phyloP scores from a whole-genome alignment of 2,888 invertebrate species.

The Nomada lathburiana region DNA sequence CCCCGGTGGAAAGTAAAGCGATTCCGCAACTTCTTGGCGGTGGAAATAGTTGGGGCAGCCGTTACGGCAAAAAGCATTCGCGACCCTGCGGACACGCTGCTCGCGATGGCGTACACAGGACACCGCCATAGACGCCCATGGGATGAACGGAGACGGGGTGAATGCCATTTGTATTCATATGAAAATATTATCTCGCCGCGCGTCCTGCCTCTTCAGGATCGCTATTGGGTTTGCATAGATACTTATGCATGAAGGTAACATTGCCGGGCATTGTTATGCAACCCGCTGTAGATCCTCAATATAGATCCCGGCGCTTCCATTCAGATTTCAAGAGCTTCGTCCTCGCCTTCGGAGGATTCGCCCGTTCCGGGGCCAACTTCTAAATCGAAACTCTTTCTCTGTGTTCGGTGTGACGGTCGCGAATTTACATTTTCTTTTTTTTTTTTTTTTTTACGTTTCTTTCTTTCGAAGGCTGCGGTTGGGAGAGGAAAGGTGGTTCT shows the following conservation, averaged over 20 bases:
- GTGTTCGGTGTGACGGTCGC: background rate
- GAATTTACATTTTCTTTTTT: slow-evolving; percentile 47
- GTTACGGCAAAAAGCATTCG: slow-evolving; percentile 71
- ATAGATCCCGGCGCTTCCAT: slow-evolving; percentile 74
- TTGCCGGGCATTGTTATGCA: slow-evolving; percentile 79
- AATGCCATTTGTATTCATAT: slow-evolving; percentile 78
- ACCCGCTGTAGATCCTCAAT: slow-evolving; percentile 76
- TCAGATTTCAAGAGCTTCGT: slow-evolving; percentile 72
- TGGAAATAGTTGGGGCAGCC: slow-evolving; percentile 68
- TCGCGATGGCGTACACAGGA: slow-evolving; percentile 32
- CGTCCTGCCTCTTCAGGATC: slow-evolving; percentile 74
- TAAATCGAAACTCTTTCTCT: slow-evolving; percentile 52
- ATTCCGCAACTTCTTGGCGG: slow-evolving; percentile 66
- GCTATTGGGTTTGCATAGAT: slow-evolving; percentile 80
- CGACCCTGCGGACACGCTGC: slow-evolving; percentile 49
- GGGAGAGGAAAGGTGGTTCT: no score
- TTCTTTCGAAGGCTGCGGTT: no score
- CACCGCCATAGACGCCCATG: slow-evolving; percentile 12
- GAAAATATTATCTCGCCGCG: slow-evolving; percentile 76
- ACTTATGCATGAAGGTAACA: slow-evolving; percentile 78
- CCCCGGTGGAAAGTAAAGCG: slow-evolving; percentile 64
- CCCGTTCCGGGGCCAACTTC: slow-evolving; percentile 46
- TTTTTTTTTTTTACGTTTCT: background rate
- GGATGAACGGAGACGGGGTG: slow-evolving; percentile 46
- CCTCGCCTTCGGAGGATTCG: slow-evolving; percentile 64